Base-by-base conservation (phyloP, 2,797 vertebrate genomes). In the Emydoidea blandingii region DNA sequence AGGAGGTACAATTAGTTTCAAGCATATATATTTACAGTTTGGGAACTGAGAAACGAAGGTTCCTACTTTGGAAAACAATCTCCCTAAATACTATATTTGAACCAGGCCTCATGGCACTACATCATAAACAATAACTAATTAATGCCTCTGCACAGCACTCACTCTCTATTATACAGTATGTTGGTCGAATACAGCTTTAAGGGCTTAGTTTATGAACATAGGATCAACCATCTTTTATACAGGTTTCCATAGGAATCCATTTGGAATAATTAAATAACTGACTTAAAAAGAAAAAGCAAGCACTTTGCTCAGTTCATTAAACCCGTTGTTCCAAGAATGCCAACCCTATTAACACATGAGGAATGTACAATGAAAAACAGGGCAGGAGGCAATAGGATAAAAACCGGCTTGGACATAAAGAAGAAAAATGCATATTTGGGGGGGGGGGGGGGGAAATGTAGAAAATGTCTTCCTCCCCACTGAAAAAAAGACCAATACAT, bases 191-290 rank as follows among this genome's bases (percentile, higher is more conserved):
- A 47, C 25, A 79, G 27, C 23, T 79, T 79, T 79, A 79, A 18
- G 44, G 18, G 50, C 78, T 50, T 31, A 79, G 31, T 50, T 50
- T 79, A 52, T 31, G 27, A 79, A 9, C 27, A 23, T 23, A 78
- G 59, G 37, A 87, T 81, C 59, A 86, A 83, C 90, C 90, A 2
- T 93, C 94, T 90, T 86, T 90, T 87, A 74, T 65, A 76, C 6
- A 44, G 6, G 94, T 97, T 96, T 93, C 94, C 94, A 96, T 96
- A 96, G 96, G 95, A 80, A 97, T 91, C 95, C 93, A 94, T 96
- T 97, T 92, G 93, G 95, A 97, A 96, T 96, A 95, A 96, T 95
- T 94, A 95, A 54, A 9, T 21, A 31, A 25, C 50, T 37, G 78
- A 92, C 92, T 80, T 92, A 7, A 49, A 50, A 53, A 79, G 50